Base-by-base conservation (phyloP, 2,797 vertebrate genomes). In the Schizothorax lantsangensis region DNA sequence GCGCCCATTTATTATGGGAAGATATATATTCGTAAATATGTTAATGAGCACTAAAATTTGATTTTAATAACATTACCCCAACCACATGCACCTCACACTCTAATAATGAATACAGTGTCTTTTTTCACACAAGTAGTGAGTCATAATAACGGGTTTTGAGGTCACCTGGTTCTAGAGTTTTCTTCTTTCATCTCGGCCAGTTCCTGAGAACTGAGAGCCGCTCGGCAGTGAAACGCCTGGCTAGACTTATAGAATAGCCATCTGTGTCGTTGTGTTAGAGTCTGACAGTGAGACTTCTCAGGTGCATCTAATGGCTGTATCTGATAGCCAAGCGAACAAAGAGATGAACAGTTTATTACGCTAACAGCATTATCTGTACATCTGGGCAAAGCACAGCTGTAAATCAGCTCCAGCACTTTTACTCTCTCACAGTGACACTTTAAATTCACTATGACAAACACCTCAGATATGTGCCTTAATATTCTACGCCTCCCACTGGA, bases 391-490 rank as follows among this genome's bases (percentile, higher is more conserved):
- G 36, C 2, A 49, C 43, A 38, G 19, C 23, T 23, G 66, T 79
- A 79, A 73, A 80, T 88, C 68, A 75, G 36, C 80, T 72, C 52
- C 40, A 52, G 40, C 47, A 45, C 52, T 66, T 79, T 66, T 43
- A 74, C 80, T 79, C 66, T 72, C 30, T 79, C 49, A 36, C 64
- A n/a, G 5, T 83, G 81, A 54, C 84, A 86, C 74, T 54, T 88
- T 68, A 78, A 73, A 86, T 66, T 72, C 62, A 59, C 62, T 17
- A 40, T 81, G 81, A 86, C 86, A 86, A 86, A 86, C 66, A 45
- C 26, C 19, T 75, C 68, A 73, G 77, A 75, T 81, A 83, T 84
- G 84, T 73, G 66, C 43, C 47, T 54, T 71, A 79, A 82, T 69
- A 49, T 59, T 85, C 77, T 77, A 73, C 8, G n/a, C 81, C 68